Conservation (phyloP, 2,797 vertebrate genomes). For the Anableps anableps region DNA sequence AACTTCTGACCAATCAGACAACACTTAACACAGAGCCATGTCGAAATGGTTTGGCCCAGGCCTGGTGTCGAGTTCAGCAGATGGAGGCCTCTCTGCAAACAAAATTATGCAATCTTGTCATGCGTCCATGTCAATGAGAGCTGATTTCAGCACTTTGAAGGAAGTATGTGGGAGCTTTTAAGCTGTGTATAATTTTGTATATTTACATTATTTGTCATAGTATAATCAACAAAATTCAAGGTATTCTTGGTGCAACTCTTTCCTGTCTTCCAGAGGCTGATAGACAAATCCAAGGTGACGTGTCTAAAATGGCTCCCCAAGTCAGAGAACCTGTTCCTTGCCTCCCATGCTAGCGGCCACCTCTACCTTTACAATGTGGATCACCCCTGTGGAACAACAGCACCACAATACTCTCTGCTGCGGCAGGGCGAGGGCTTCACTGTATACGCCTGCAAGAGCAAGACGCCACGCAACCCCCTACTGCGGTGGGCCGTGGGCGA, state of each 20-base stretch:
- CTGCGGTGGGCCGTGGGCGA: slow-evolving; percentile 92
- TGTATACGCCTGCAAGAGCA: slow-evolving; percentile 90
- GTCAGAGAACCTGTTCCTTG: slow-evolving; percentile 90
- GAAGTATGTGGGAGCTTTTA: no score
- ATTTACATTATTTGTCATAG: not conserved
- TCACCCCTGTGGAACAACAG: slow-evolving; percentile 83
- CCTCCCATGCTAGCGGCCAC: slow-evolving; percentile 91
- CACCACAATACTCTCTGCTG: slow-evolving; percentile 88
- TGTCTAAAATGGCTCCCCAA: slow-evolving; percentile 91
- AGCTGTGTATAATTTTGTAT: not conserved
- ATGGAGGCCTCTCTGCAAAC: no score
- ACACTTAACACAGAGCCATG: no score
- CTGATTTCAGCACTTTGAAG: no score
- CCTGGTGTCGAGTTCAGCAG: no score
- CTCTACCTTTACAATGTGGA: slow-evolving; percentile 92
- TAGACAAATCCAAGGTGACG: slow-evolving; percentile 93
- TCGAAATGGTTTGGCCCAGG: no score
- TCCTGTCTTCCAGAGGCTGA: slow-evolving; percentile 82
- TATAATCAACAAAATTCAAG: not conserved
- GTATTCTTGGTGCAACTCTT: not conserved
- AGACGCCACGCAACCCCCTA: slow-evolving; percentile 88
- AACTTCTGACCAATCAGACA: no score
- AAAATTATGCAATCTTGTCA: no score
- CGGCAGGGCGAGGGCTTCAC: slow-evolving; percentile 90
- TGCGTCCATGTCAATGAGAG: no score